Evolutionary conservation across 2,797 vertebrate genomes (phyloP).

Genomic region (Lepus townsendii): DNA sequence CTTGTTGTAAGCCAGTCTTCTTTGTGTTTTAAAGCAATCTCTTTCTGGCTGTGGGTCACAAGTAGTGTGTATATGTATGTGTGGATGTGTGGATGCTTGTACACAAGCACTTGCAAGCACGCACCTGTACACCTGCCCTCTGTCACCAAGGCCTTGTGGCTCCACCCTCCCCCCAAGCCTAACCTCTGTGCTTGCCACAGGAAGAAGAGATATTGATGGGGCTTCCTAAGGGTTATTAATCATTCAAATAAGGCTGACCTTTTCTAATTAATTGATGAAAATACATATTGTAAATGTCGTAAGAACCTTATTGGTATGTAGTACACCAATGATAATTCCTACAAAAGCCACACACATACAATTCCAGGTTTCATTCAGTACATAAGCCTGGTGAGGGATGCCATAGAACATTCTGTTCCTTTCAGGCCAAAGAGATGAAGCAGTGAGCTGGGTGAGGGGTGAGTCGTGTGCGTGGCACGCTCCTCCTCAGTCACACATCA

Average conservation of each 20-base stretch:
- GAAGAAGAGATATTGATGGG: neutral
- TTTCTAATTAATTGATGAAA: neutral
- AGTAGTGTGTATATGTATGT: too few species aligned
- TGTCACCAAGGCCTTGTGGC: neutral
- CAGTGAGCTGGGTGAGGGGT: neutral
- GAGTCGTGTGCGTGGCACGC: rapidly evolving
- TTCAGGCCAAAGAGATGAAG: neutral
- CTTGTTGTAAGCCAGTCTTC: neutral
- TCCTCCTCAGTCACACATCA: neutral
- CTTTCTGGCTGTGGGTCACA: neutral
- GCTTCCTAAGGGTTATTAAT: neutral
- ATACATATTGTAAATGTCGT: neutral
- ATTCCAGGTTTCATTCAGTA: neutral
- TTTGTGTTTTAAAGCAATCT: neutral
- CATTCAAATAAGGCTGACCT: neutral
- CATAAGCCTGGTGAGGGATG: neutral
- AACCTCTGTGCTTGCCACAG: neutral
- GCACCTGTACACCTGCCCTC: rapidly evolving
- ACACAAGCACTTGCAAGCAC: neutral
- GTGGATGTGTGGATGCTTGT: too few species aligned
- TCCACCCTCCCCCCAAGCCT: neutral
- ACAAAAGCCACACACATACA: neutral
- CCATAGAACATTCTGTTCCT: neutral
- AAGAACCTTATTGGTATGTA: neutral
- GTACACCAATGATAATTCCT: neutral